phyloP scores from a whole-genome alignment of 2,113 vertebrate genomes.

The Neogobius melanostomus region DNA sequence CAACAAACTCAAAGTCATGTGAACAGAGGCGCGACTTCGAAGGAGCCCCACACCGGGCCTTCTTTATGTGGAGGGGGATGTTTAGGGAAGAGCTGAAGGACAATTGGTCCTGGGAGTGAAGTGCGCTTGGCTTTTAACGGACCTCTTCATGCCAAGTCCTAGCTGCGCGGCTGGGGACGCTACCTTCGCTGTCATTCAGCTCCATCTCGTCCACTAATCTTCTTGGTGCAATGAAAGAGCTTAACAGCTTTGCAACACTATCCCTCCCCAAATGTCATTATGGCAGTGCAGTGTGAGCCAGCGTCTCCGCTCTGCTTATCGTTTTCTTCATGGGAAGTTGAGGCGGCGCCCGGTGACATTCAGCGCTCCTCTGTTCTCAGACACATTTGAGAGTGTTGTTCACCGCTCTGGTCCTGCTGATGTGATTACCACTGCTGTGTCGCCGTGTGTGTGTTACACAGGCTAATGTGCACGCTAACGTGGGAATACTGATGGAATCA shows the following conservation, averaged over 20 bases:
- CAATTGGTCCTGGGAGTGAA: conserved; percentile 78
- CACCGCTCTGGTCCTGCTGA: conserved; percentile 37
- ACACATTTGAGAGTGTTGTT: conserved; percentile 23
- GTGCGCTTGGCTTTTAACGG: conserved; percentile 75
- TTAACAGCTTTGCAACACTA: conserved; percentile 79
- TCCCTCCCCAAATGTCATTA: conserved; percentile 80
- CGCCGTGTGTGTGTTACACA: conserved; percentile 10
- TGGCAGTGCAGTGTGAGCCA: conserved; percentile 63
- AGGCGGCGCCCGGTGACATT: conserved; percentile 66
- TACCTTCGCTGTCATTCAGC: conserved; percentile 79
- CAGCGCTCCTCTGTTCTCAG: conserved; percentile 39
- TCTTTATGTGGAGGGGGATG: conserved; percentile 68
- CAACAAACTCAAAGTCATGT: conserved; percentile 41
- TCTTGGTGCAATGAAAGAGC: conserved; percentile 77
- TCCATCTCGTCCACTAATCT: conserved; percentile 78
- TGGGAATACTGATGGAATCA: conserved; percentile 6
- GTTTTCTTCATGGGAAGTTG: conserved; percentile 67
- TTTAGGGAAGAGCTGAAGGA: conserved; percentile 63
- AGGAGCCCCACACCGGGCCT: conserved; percentile 63
- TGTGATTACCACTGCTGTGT: conserved; percentile 17
- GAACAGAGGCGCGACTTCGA: conserved; percentile 17
- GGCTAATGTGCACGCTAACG: background rate
- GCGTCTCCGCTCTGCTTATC: conserved; percentile 67
- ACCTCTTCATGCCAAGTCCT: conserved; percentile 74
- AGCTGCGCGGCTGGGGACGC: conserved; percentile 66